phyloP scores from a whole-genome alignment of 1,140 invertebrate species.

The Cotesia vestalis region DNA sequence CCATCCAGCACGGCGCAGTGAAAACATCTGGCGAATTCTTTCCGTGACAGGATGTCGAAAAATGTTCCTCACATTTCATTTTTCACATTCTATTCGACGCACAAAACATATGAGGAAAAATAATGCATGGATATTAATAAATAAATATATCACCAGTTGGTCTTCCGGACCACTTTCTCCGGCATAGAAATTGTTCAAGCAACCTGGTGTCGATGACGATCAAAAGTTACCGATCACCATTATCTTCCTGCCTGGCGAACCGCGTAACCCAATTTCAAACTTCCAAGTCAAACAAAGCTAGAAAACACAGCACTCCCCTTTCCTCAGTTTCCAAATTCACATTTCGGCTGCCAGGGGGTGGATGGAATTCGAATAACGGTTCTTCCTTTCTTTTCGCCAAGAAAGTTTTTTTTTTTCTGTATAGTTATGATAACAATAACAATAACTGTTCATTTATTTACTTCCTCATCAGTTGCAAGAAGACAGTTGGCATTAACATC shows the following conservation, averaged over 20 bases:
- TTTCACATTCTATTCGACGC: conserved; percentile 17
- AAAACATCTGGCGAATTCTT: conserved; percentile 37
- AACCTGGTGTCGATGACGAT: conserved; percentile 36
- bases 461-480: too few species aligned
- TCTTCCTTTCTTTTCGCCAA: too few species aligned
- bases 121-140: conserved; percentile 16
- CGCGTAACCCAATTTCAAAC: conserved; percentile 34
- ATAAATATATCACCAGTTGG: conserved; percentile 32
- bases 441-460: too few species aligned
- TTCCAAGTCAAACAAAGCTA: too few species aligned
- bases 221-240: conserved; percentile 22
- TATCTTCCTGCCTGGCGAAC: conserved; percentile 24
- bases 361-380: too few species aligned
- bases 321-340: neutral
- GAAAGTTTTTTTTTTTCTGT: too few species aligned
- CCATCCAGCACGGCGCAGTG: neutral
- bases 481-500: too few species aligned
- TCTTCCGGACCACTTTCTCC: conserved; percentile 38
- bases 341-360: conserved; percentile 36
- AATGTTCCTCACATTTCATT: conserved; percentile 20
- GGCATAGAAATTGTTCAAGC: conserved; percentile 19
- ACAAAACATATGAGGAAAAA: conserved; percentile 25
- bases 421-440: too few species aligned
- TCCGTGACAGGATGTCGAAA: conserved; percentile 38
- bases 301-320: neutral